Evolutionary conservation across 2,888 invertebrate genomes (phyloP), one percentile per base, ranked within the genome.

Genomic region (Nipponacmea schrenckii): DNA sequence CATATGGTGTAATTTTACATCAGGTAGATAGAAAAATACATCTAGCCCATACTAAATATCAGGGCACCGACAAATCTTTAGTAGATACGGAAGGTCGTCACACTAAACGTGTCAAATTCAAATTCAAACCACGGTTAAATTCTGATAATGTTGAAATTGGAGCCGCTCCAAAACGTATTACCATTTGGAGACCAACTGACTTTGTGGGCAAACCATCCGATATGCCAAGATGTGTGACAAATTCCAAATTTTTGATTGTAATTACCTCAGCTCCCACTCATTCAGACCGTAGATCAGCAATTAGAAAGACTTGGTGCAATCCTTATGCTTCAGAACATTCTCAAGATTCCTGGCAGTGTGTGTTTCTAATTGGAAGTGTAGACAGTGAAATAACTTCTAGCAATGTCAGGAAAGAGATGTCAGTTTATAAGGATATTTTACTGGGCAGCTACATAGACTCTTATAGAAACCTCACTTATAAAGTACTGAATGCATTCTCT

Each of bases 391-490:
- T 72, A 14, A 56, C 72, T 10, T 71, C 70, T 44, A 24, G 66
- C 20, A 48, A 68, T 2, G 14, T 84, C 1, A 67, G 74, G 14
- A 56, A 72, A 56, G 85, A 85, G 76, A 79, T 73, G 31, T 66
- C 63, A 62, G 50, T 68, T 2, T 72, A 79, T 67, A 65, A 77
- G 14, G 87, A 87, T 74, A 81, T 87, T 50, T 73, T 87, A n/a
- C 64, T 76, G 48, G 87, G 86, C 74, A 82, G 79, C 77, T 87
- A 85, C 76, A 45, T 78, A n/a, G 87, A 87, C 76, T 81, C 85
- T 3, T 87, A 87, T 69, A 73, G 86, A 39, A 87, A 87, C 76
- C 79, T 87, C 17, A 86, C 86, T 12, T 68, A 79, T 1, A 87
- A 87, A 77, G 85, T 85, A 31, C 73, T 87, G 68, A 83, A 85